Evolutionary conservation across 2,797 vertebrate species (phyloP).

Genomic region (Sardinella longiceps): DNA sequence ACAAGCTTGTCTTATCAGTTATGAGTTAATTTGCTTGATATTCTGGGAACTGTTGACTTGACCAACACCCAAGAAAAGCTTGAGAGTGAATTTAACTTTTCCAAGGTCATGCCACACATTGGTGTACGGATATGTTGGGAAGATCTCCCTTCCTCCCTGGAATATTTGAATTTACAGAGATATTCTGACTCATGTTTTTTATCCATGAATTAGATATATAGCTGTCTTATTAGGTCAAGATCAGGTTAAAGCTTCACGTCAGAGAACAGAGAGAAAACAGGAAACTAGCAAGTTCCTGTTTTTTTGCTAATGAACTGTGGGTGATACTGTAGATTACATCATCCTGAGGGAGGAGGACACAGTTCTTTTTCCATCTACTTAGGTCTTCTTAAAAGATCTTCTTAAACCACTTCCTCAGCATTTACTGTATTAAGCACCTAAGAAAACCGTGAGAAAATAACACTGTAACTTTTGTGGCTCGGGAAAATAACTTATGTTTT

Average conservation of each 20-base stretch:
- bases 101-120: background rate
- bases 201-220: background rate
- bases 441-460: background rate
- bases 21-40: background rate
- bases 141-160: background rate
- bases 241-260: background rate
- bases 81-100: background rate
- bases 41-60: too few relatives aligned
- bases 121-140: background rate
- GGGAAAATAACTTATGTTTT: too few relatives aligned
- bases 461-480: background rate
- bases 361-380: slow-evolving; percentile 2
- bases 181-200: background rate
- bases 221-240: background rate
- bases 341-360: background rate
- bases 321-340: background rate
- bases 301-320: background rate
- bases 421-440: background rate
- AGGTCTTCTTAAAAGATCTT: too few relatives aligned
- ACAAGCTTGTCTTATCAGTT: too few relatives aligned
- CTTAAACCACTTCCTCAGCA: background rate
- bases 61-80: background rate
- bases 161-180: background rate
- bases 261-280: background rate
- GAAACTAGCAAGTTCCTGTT: background rate